These are phyloP conservation scores for Crotalus horridus DNA, from an alignment of 2,113 vertebrate genomes.

Conservation along the genomic window DNA sequence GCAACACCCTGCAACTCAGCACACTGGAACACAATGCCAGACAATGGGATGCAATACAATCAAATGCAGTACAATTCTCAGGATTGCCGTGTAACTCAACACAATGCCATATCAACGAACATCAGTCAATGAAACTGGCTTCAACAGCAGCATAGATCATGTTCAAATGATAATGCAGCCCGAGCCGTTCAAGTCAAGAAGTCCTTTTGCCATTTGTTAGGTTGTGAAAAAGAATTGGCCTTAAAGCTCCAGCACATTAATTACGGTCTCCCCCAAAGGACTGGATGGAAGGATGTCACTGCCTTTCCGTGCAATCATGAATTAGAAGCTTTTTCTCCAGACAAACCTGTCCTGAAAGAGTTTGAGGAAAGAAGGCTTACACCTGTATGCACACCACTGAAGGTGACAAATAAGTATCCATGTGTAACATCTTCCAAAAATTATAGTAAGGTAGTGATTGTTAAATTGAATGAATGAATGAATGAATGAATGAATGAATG, in stretches of 20 bases:
- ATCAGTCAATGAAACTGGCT: not conserved
- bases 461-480: not conserved
- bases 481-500: too few relatives aligned
- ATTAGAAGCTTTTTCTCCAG: not conserved
- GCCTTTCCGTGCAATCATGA: not conserved
- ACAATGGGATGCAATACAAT: slow-evolving; percentile 23
- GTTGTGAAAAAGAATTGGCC: slow-evolving; percentile 1
- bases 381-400: not conserved
- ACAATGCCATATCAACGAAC: slow-evolving; percentile 10
- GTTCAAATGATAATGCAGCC: not conserved
- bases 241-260: slow-evolving; percentile 3
- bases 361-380: not conserved
- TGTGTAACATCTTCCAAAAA: not conserved
- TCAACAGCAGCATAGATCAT: slow-evolving; percentile 2
- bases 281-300: not conserved
- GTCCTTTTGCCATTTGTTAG: not conserved
- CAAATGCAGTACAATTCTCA: slow-evolving; percentile 15
- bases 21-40: slow-evolving; percentile 8
- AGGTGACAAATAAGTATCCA: not conserved
- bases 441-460: not conserved
- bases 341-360: not conserved
- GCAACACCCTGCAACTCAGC: slow-evolving; percentile 20
- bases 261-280: not conserved
- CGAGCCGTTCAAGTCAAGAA: not conserved
- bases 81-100: slow-evolving; percentile 1